These are phyloP conservation scores for Crotalus helleri DNA, from an alignment of 2,113 vertebrate species.

Conservation along the genomic window DNA sequence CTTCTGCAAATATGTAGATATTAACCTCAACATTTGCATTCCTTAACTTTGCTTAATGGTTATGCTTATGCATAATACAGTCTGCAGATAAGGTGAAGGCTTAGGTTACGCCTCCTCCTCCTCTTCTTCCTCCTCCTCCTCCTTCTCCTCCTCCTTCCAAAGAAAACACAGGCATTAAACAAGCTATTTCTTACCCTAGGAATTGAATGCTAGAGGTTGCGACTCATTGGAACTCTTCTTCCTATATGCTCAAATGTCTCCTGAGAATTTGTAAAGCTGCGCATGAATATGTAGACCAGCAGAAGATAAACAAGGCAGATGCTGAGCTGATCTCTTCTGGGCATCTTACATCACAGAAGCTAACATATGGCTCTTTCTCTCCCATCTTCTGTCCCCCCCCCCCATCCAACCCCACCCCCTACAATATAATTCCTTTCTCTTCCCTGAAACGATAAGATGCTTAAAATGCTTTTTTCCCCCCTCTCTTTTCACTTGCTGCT, in stretches of 20 bases:
- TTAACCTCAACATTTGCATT: not conserved
- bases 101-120: not conserved
- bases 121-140: no score
- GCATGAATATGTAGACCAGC: constrained; percentile 74
- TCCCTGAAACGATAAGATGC: not conserved
- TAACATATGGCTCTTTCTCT: constrained; percentile 60
- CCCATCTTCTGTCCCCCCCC: not conserved
- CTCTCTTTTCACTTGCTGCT: not conserved
- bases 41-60: not conserved
- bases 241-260: constrained; percentile 62
- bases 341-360: constrained; percentile 59
- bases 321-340: constrained; percentile 64
- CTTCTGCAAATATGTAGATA: constrained; percentile 11
- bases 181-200: constrained; percentile 29
- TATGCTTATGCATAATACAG: not conserved
- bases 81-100: not conserved
- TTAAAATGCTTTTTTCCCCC: not conserved
- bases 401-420: constrained; percentile 31
- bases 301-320: constrained; percentile 70
- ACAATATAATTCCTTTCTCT: constrained; percentile 40
- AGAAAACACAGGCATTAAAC: constrained; percentile 14
- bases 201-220: constrained; percentile 55
- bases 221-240: constrained; percentile 63
- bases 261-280: constrained; percentile 66
- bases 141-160: not conserved